Evolutionary conservation across 35 echinoderm and acorn worm genomes (phyloP).

Genomic region (Apostichopus japonicus): DNA sequence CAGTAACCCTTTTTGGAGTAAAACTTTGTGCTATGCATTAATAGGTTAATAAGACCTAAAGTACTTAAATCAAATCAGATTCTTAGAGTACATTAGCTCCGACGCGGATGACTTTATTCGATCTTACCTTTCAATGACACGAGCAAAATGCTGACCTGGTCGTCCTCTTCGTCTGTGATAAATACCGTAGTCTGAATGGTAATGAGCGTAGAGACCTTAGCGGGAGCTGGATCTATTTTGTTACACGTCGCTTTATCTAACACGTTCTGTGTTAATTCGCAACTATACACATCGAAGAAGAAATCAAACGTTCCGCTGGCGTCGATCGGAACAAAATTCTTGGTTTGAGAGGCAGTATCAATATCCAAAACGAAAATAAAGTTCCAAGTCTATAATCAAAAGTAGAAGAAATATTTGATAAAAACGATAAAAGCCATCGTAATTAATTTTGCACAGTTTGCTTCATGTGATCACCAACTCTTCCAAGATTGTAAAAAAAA

Average conservation of each 20-base stretch:
- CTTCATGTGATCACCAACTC: no score
- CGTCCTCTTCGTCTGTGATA: slow-evolving; percentile 71
- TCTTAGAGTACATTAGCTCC: not conserved
- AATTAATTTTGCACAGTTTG: no score
- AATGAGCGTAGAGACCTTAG: slow-evolving; percentile 66
- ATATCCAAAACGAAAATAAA: slow-evolving; percentile 76
- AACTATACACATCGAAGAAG: slow-evolving; percentile 59
- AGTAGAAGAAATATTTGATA: no score
- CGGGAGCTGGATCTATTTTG: slow-evolving; percentile 6
- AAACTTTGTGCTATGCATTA: no score
- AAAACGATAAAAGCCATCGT: no score
- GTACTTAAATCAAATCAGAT: no score
- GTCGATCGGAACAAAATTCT: slow-evolving; percentile 70
- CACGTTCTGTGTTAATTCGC: slow-evolving; percentile 27
- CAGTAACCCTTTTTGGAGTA: no score
- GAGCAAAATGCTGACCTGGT: slow-evolving; percentile 72
- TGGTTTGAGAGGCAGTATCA: slow-evolving; percentile 45
- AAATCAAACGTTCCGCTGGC: slow-evolving; percentile 81
- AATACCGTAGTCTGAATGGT: slow-evolving; percentile 85
- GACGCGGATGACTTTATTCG: not conserved
- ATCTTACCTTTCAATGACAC: slow-evolving; percentile 71
- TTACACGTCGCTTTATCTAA: slow-evolving; percentile 44
- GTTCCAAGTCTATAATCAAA: slow-evolving; percentile 71
- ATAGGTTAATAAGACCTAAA: no score
- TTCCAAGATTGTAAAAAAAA: no score